phyloP scores from a whole-genome alignment of 2,888 invertebrate genomes.

The Nephrocerus scutellatus region DNA sequence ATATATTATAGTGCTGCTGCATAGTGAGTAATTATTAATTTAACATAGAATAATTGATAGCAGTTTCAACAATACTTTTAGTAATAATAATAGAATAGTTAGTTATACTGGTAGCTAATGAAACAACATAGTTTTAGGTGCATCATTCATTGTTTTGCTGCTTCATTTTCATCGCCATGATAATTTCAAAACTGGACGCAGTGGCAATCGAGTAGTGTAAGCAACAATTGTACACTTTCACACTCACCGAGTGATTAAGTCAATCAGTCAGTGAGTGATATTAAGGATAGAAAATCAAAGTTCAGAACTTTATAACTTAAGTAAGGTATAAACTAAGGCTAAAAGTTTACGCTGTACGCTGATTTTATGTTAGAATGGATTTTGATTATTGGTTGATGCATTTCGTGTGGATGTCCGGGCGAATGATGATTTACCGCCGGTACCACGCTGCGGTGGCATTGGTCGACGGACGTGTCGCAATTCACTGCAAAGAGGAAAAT shows the following conservation, averaged over 20 bases:
- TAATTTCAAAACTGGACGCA: neutral
- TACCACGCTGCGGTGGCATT: conserved; percentile 52
- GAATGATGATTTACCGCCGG: conserved; percentile 51
- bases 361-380: conserved; percentile 58
- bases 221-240: conserved; percentile 18
- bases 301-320: conserved; percentile 51
- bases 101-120: no score
- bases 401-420: conserved; percentile 54
- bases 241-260: conserved; percentile 14
- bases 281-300: no score
- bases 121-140: no score
- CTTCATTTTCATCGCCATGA: conserved; percentile 7
- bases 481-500: conserved; percentile 47
- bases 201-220: conserved; percentile 19
- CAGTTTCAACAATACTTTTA: no score
- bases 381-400: conserved; percentile 49
- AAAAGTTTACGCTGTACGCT: conserved; percentile 52
- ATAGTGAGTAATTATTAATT: no score
- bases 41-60: no score
- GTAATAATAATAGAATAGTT: no score
- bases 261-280: conserved; percentile 8
- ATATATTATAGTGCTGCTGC: no score
- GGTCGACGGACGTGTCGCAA: conserved; percentile 61
- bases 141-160: conserved; percentile 7
- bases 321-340: conserved; percentile 55